Evolutionary conservation across 2,113 vertebrate species (phyloP), one percentile per base, ranked within the genome.

Genomic region (Telmatochromis brachygnathus): DNA sequence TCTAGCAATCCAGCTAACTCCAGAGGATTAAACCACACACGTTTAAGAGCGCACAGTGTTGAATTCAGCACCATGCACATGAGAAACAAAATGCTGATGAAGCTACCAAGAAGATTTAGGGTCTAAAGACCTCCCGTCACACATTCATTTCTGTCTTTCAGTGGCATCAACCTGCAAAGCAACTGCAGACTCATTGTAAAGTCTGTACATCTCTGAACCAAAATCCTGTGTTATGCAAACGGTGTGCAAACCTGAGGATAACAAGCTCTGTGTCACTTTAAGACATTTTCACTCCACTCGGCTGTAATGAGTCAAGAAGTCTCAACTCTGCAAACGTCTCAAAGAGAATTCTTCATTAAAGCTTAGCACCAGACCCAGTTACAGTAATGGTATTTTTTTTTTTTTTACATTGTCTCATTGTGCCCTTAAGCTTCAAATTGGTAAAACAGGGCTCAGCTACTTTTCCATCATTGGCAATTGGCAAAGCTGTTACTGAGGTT

Each of bases 261-360:
- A 87, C 68, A 77, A 79, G 49, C 77, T 83, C 56, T 6, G 1
- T 82, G 60, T 77, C 51, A 77, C 82, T 87, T 54, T 51, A 56
- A 90, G 35, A 77, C 73, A 68, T 23, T 53, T 47, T 85, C 17
- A 84, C 77, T 86, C 45, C n/a, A 90, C 82, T 84, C 55, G 35
- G 49, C 53, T 80, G 26, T 65, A 85, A 54, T 68, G 77, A 87
- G 75, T 65, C 14, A 14, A 79, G 79, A 83, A 60, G 80, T 14
- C n/a, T 88, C 37, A 47, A 7, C 68, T 53, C 33, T 17, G 56
- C 77, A 53, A 12, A 53, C 13, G 7, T 62, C 84, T 91, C 79
- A 89, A 83, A 91, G 70, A 89, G 77, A 93, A 88, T 88, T 79
- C 10, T 82, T 90, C 83, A 87, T 92, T 86, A 85, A 21, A 19